Conservation (phyloP, 2,888 invertebrate species). For the Aethes cnicana region DNA sequence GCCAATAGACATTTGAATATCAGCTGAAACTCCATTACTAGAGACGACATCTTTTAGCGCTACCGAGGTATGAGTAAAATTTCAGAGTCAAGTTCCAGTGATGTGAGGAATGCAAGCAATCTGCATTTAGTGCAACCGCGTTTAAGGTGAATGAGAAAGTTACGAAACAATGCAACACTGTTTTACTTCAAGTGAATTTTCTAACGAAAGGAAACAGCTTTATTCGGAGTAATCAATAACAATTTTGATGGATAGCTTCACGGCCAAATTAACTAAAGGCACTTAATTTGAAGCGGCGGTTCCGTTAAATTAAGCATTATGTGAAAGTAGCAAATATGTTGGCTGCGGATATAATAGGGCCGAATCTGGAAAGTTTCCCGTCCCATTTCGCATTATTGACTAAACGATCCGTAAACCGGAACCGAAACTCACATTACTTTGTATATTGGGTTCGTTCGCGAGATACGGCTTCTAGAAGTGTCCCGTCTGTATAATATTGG, state of each 20-base stretch:
- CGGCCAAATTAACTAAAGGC: constrained; percentile 3
- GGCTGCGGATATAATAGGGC: constrained; percentile 19
- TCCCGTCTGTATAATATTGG: constrained; percentile 18
- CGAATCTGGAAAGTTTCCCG: constrained; percentile 32
- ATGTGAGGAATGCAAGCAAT: constrained; percentile 33
- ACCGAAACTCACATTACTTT: constrained; percentile 48
- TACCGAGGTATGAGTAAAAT: constrained; percentile 19
- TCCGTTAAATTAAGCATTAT: constrained; percentile 19
- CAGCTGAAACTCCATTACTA: constrained; percentile 25
- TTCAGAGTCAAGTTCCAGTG: constrained; percentile 14
- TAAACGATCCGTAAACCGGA: constrained; percentile 50
- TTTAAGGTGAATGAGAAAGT: constrained; percentile 4
- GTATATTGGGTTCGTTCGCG: constrained; percentile 38
- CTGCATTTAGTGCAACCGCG: constrained; percentile 32
- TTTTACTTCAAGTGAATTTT: constrained; percentile 5
- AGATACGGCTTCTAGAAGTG: constrained; percentile 37
- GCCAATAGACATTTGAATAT: constrained; percentile 40
- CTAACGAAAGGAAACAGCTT: not conserved
- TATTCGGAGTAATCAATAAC: constrained; percentile 7
- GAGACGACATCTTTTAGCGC: constrained; percentile 29
- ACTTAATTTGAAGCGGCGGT: constrained; percentile 15
- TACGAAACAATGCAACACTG: constrained; percentile 6
- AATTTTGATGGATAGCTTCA: constrained; percentile 1
- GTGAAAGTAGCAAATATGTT: constrained; percentile 22
- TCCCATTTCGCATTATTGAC: constrained; percentile 51